Evolutionary conservation across 2,113 vertebrate genomes (phyloP), one percentile per base, ranked within the genome.

Genomic region (Coregonus clupeaformis): DNA sequence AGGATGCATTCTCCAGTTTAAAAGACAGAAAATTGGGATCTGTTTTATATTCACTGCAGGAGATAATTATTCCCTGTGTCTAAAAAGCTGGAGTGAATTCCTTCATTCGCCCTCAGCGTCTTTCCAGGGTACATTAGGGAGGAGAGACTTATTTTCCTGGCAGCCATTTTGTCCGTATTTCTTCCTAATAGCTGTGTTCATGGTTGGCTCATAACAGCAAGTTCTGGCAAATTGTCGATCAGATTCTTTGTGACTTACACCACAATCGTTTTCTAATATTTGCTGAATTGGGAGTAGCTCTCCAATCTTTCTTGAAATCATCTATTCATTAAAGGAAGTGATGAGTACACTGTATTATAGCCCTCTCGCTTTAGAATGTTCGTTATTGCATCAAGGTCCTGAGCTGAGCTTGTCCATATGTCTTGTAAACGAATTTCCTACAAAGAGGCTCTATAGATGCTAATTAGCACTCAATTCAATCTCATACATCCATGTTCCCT

Each of bases 131-230:
- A 67, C 76, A 76, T 80, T 72, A 75, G 84, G 72, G 77, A 14
- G 29, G 73, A 64, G 72, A 47, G 72, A 20, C n/a, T 75, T 30
- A 42, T 42, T 77, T 77, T 83, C 65, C 82, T 64, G 71, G 79
- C 74, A 82, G 85, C 72, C 85, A 83, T 89, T 89, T 90, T 89
- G 77, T 84, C 80, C 79, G 78, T 27, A 79, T 75, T 52, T 76
- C 5, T 62, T 77, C 71, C 82, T 69, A 75, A 69, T 71, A 25
- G 77, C 79, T 82, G 84, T 67, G 6, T 60, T 60, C 49, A 66
- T 57, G 29, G 59, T 66, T 3, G 0, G 74, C 67, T 74, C 57
- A 68, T 64, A 67, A 29, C 66, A 36, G 68, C 72, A 71, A 76
- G 80, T 78, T 30, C 7, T 6, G 16, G 27, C 64, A 66, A 73